Evolutionary conservation across 1,140 invertebrate genomes (phyloP).

Genomic region (Drosophila pseudoobscura): DNA sequence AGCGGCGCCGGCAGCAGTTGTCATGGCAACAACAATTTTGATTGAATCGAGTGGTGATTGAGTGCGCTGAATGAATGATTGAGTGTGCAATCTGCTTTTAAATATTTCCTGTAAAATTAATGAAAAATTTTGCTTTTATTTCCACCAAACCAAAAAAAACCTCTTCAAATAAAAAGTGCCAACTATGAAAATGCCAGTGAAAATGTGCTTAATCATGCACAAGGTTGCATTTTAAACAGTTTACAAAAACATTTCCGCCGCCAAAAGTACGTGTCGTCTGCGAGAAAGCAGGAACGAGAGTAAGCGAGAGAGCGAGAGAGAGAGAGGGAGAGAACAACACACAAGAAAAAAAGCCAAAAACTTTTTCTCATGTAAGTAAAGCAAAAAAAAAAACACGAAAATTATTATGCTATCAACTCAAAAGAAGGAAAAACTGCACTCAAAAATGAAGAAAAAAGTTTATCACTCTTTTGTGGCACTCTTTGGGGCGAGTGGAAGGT

Average conservation of each 20-base stretch:
- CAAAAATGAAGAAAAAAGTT: slow-evolving; percentile 26
- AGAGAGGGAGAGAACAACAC: slow-evolving; percentile 3
- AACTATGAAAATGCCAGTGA: slow-evolving; percentile 53
- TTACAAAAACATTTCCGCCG: slow-evolving; percentile 35
- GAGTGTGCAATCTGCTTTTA: slow-evolving; percentile 11
- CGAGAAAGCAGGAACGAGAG: slow-evolving; percentile 8
- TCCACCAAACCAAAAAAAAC: slow-evolving; percentile 28
- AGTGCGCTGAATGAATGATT: slow-evolving; percentile 40
- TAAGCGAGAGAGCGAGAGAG: slow-evolving; percentile 11
- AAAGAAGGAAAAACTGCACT: slow-evolving; percentile 20
- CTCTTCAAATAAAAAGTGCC: slow-evolving; percentile 14
- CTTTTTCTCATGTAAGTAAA: slow-evolving; percentile 62
- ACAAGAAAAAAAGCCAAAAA: slow-evolving; percentile 33
- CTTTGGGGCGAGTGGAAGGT: too few relatives aligned
- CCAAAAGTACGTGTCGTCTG: slow-evolving; percentile 60
- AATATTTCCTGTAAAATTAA: slow-evolving; percentile 14
- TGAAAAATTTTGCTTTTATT: slow-evolving; percentile 36
- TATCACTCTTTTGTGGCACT: too few relatives aligned
- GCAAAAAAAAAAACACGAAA: slow-evolving; percentile 40
- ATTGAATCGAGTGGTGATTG: slow-evolving; percentile 27
- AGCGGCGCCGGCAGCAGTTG: slow-evolving; percentile 21
- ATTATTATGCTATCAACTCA: slow-evolving; percentile 63
- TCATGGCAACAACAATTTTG: slow-evolving; percentile 53
- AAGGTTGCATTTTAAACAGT: slow-evolving; percentile 65
- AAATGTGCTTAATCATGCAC: slow-evolving; percentile 55